Percentiles rank a stretch among this genome's conserved stretches.
These are phyloP conservation scores for Poeciliopsis occidentalis DNA, from an alignment of 2,113 vertebrate genomes.

Conservation along the genomic window DNA sequence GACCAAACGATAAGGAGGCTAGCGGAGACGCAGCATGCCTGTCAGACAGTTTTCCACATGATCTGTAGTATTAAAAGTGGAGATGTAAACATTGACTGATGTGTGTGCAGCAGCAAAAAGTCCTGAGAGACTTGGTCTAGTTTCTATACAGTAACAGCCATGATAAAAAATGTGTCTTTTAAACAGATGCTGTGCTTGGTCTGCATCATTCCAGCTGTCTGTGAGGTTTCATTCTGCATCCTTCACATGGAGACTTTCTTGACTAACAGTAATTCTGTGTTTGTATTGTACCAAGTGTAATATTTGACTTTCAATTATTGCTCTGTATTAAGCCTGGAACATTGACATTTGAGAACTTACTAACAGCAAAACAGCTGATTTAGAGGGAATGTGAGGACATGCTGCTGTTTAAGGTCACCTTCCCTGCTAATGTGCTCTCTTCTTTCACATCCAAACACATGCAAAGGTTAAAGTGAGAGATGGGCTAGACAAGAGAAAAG, in stretches of 20 bases:
- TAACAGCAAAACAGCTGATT: too few relatives aligned
- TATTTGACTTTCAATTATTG: too few relatives aligned
- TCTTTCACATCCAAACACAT: not conserved
- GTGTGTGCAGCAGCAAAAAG: conserved; percentile 2
- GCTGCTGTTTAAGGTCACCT: too few relatives aligned
- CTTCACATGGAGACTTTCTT: not conserved
- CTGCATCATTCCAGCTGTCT: conserved; percentile 34
- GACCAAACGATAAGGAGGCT: too few relatives aligned
- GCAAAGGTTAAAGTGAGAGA: not conserved
- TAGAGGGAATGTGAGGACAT: too few relatives aligned
- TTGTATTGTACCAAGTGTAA: too few relatives aligned
- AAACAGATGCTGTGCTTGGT: conserved; percentile 55
- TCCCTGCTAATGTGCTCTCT: not conserved
- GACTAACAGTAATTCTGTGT: too few relatives aligned
- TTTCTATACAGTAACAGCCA: conserved; percentile 56
- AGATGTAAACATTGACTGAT: conserved; percentile 16
- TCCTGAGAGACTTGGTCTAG: conserved; percentile 66
- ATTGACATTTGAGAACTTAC: too few relatives aligned
- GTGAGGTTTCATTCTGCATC: not conserved
- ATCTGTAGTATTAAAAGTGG: too few relatives aligned
- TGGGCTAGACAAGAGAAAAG: not conserved
- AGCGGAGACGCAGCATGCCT: too few relatives aligned
- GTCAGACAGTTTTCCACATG: too few relatives aligned
- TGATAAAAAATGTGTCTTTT: conserved; percentile 59
- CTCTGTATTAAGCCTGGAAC: too few relatives aligned